Evolutionary conservation across 1,140 invertebrate genomes (phyloP).

Genomic region (Hestina assimilis): DNA sequence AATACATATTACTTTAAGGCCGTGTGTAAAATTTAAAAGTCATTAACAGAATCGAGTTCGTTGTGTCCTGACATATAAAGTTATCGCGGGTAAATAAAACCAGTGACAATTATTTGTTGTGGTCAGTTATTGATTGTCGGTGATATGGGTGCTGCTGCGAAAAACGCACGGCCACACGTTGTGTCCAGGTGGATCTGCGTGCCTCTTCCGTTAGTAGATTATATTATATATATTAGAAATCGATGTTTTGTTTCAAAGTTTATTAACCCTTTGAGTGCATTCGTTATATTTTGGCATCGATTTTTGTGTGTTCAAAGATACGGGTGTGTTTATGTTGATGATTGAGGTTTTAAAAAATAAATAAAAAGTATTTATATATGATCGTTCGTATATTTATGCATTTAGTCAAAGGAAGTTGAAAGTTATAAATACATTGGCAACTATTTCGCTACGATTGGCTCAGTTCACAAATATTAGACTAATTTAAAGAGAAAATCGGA

Average conservation of each 20-base stretch:
- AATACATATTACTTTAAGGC: conserved; percentile 46
- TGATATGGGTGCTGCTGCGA: conserved; percentile 70
- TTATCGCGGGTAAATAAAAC: conserved; percentile 69
- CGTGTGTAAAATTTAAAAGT: conserved; percentile 50
- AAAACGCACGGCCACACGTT: conserved; percentile 66
- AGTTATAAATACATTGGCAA: conserved; percentile 41
- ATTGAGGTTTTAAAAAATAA: neutral
- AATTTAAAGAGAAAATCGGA: neutral
- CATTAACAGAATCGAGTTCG: conserved; percentile 29
- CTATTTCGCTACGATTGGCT: conserved; percentile 35
- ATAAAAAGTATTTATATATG: neutral
- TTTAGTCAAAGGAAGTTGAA: conserved; percentile 11
- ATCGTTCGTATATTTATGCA: neutral
- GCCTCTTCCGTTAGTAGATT: conserved; percentile 62
- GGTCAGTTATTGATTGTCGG: conserved; percentile 61
- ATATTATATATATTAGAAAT: neutral
- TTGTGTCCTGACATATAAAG: conserved; percentile 43
- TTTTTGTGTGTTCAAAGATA: neutral
- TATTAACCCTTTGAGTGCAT: neutral
- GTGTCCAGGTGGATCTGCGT: conserved; percentile 66
- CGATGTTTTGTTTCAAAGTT: too few species aligned
- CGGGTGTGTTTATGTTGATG: too few species aligned
- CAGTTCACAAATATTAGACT: neutral
- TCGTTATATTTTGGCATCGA: neutral
- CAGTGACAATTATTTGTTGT: conserved; percentile 48